Conservation (phyloP, 1,140 invertebrate species). For the Paraescarpia echinospica region DNA sequence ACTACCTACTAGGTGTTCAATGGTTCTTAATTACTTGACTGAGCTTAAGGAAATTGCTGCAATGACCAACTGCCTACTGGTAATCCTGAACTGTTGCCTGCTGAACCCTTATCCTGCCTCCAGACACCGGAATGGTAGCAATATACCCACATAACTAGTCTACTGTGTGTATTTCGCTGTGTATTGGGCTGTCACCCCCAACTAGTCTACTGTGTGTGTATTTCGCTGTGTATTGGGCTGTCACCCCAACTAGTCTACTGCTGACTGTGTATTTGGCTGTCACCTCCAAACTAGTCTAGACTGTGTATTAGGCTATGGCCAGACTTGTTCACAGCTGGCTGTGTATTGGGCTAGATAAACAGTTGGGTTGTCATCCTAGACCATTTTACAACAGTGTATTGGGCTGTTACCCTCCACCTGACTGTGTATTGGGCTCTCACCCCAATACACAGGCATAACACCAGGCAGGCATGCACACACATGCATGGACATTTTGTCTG, state of each 20-base stretch:
- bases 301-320: not conserved
- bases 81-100: not conserved
- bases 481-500: no score
- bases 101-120: not conserved
- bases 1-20: not conserved
- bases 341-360: not conserved
- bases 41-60: not conserved
- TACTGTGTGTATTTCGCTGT: not conserved
- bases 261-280: no score
- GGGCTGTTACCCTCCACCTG: not conserved
- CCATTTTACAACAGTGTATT: not conserved
- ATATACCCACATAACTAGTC: not conserved
- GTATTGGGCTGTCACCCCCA: not conserved
- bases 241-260: not conserved
- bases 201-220: not conserved
- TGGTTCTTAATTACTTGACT: not conserved
- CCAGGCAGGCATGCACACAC: no score
- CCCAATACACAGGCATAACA: no score
- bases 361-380: not conserved
- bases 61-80: not conserved
- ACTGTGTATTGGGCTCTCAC: not conserved
- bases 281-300: not conserved
- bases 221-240: not conserved
- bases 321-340: not conserved
- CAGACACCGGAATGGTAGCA: not conserved